phyloP scores from a whole-genome alignment of 1,140 invertebrate species.

The Samia ricini region DNA sequence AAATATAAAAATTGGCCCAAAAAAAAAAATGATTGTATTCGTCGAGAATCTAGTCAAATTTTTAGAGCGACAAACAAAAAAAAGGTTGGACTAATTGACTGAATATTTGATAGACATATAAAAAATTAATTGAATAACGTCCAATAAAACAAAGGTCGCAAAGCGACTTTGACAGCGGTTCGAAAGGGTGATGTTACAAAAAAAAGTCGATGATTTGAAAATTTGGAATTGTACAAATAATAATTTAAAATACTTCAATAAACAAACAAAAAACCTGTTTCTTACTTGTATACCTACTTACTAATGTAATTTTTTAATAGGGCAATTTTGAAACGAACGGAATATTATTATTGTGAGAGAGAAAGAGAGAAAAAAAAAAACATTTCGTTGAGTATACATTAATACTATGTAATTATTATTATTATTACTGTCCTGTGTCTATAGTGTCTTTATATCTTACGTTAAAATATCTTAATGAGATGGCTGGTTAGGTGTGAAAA shows the following conservation, averaged over 20 bases:
- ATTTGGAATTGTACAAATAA: conserved; percentile 74
- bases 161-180: conserved; percentile 46
- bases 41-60: conserved; percentile 76
- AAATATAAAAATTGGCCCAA: conserved; percentile 62
- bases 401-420: background rate
- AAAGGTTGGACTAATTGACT: conserved; percentile 69
- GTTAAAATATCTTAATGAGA: conserved; percentile 65
- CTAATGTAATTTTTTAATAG: background rate
- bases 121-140: conserved; percentile 37
- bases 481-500: conserved; percentile 71
- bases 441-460: conserved; percentile 73
- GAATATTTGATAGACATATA: conserved; percentile 60
- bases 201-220: conserved; percentile 62
- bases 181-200: too few relatives aligned
- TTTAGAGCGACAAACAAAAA: conserved; percentile 49
- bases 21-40: conserved; percentile 46
- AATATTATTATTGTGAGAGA: too few relatives aligned
- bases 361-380: background rate
- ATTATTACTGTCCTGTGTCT: conserved; percentile 67
- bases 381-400: conserved; percentile 1
- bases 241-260: too few relatives aligned
- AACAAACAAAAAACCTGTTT: conserved; percentile 51
- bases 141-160: conserved; percentile 61
- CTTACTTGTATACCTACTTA: conserved; percentile 40
- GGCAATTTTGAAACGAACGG: conserved; percentile 7